These are phyloP conservation scores for Panthera tigris DNA, from an alignment of 2,113 vertebrate genomes.

Conservation along the genomic window DNA sequence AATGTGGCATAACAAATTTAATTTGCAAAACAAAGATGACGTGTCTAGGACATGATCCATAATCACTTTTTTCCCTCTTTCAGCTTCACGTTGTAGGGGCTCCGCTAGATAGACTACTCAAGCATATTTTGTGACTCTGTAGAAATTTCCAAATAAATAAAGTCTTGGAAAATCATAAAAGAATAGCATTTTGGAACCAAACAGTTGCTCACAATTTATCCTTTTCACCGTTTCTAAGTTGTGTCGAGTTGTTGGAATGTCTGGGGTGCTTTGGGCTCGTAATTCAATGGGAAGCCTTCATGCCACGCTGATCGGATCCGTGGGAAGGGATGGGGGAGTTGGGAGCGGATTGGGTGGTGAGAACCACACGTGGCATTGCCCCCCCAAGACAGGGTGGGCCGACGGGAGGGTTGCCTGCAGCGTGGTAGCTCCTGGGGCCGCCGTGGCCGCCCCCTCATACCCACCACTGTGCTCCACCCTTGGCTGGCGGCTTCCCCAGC, in stretches of 20 bases:
- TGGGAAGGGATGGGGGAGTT: rapidly evolving
- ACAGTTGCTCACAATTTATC: rapidly evolving
- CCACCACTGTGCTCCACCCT: rapidly evolving
- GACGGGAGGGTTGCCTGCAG: rapidly evolving
- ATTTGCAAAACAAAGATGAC: neutral
- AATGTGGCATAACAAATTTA: constrained; percentile 24
- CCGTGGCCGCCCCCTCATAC: rapidly evolving
- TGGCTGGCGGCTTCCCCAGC: neutral
- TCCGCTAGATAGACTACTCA: neutral
- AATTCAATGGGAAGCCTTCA: neutral
- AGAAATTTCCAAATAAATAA: too few species aligned
- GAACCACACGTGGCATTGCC: rapidly evolving
- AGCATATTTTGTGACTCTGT: rapidly evolving
- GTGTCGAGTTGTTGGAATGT: rapidly evolving
- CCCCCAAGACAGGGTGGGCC: neutral
- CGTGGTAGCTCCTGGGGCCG: rapidly evolving
- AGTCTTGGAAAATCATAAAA: neutral
- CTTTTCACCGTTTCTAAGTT: rapidly evolving
- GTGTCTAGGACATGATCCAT: neutral
- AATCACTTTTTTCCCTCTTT: neutral
- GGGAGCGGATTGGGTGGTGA: rapidly evolving
- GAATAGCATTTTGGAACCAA: neutral
- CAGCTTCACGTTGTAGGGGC: rapidly evolving
- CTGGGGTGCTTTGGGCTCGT: rapidly evolving
- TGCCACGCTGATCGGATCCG: rapidly evolving